phyloP scores from a whole-genome alignment of 2,797 vertebrate species.

The Carduelis carduelis region DNA sequence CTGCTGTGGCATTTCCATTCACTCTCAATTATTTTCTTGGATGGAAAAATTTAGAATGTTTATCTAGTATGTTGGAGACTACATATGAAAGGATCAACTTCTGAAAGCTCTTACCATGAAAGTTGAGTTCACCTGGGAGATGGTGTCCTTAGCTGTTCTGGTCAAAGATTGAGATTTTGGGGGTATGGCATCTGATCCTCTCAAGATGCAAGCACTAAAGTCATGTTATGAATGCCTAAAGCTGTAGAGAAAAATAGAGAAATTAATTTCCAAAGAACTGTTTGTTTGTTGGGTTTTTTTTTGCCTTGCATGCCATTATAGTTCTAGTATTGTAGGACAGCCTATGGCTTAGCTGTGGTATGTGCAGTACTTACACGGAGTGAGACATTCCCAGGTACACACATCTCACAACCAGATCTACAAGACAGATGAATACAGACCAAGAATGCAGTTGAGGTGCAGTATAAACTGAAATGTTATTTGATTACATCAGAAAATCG shows the following conservation, averaged over 20 bases:
- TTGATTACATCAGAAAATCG: background rate
- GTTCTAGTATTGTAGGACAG: background rate
- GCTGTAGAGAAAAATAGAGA: background rate
- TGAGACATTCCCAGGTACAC: background rate
- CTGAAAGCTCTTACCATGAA: background rate
- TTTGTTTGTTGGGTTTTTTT: background rate
- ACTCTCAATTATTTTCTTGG: background rate
- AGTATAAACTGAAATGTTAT: background rate
- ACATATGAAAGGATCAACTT: background rate
- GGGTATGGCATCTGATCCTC: background rate
- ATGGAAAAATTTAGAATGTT: background rate
- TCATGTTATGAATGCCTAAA: background rate
- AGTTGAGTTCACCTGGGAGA: background rate
- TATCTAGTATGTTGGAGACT: background rate
- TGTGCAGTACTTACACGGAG: background rate
- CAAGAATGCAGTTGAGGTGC: background rate
- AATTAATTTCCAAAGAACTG: background rate
- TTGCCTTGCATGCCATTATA: background rate
- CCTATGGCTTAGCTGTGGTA: background rate
- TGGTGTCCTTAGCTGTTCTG: background rate
- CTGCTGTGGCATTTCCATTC: background rate
- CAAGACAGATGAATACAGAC: background rate
- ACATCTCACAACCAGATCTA: background rate
- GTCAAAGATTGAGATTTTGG: background rate
- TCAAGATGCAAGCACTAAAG: background rate